Percentiles rank a stretch among this genome's conserved stretches.
phyloP scores from a whole-genome alignment of 2,888 invertebrate species.

The Aphodius sticticus region DNA sequence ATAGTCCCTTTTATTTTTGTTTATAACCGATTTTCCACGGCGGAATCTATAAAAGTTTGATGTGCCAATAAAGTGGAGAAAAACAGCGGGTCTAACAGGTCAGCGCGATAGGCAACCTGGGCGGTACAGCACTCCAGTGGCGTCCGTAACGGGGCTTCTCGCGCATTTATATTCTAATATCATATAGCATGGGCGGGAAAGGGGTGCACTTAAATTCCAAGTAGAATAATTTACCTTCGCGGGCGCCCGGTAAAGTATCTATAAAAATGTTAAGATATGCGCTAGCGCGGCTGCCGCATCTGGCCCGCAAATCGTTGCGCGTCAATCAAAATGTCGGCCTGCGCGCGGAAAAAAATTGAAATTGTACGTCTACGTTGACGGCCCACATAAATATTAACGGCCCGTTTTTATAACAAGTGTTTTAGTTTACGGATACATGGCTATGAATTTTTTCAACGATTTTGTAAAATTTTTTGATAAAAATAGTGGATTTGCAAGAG shows the following conservation, averaged over 20 bases:
- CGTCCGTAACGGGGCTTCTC: background rate
- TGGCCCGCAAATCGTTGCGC: background rate
- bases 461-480: no score
- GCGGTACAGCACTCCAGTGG: background rate
- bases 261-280: conserved; percentile 38
- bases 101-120: conserved; percentile 4
- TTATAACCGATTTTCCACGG: conserved; percentile 21
- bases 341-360: background rate
- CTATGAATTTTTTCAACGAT: background rate
- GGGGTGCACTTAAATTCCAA: conserved; percentile 33
- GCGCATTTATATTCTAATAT: conserved; percentile 37
- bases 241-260: conserved; percentile 36
- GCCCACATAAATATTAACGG: background rate
- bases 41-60: conserved; percentile 21
- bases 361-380: background rate
- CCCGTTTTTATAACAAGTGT: background rate
- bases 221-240: conserved; percentile 35
- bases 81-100: conserved; percentile 15
- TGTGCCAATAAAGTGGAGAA: conserved; percentile 18
- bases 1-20: conserved; percentile 24
- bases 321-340: background rate
- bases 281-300: conserved; percentile 28
- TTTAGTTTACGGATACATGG: background rate
- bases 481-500: no score
- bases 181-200: conserved; percentile 21